phyloP scores from a whole-genome alignment of 2,888 invertebrate genomes.

The Papilio protenor region DNA sequence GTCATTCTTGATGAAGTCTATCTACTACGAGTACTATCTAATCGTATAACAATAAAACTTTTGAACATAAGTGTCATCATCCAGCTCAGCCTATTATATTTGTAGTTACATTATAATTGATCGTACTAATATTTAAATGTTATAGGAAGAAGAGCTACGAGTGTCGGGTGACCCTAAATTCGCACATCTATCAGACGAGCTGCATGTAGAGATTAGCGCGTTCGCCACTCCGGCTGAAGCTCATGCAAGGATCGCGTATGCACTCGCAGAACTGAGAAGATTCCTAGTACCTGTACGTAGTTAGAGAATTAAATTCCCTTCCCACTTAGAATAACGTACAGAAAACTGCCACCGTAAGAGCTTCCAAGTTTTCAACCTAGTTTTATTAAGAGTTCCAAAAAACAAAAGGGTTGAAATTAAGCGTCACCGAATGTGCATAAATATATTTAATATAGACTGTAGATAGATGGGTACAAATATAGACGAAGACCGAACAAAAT shows the following conservation, averaged over 20 bases:
- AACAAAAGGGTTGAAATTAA: too few species aligned
- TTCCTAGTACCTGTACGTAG: slow-evolving; percentile 91
- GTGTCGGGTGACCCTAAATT: slow-evolving; percentile 96
- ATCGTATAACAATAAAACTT: too few species aligned
- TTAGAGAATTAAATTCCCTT: not conserved
- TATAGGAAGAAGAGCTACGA: slow-evolving; percentile 95
- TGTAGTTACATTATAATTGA: not conserved
- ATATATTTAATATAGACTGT: too few species aligned
- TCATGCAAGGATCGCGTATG: slow-evolving; percentile 93
- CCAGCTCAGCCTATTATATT: not conserved
- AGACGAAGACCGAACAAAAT: too few species aligned
- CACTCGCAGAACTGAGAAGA: slow-evolving; percentile 90
- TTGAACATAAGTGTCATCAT: too few species aligned
- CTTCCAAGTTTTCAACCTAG: not conserved
- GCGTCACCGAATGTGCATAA: too few species aligned
- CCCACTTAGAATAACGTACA: not conserved
- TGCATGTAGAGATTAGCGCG: slow-evolving; percentile 96
- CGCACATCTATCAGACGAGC: slow-evolving; percentile 94
- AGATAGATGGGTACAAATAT: too few species aligned
- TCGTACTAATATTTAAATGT: not conserved
- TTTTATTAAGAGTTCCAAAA: too few species aligned
- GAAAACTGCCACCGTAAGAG: not conserved
- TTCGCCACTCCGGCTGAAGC: slow-evolving; percentile 96
- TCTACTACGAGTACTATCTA: too few species aligned
- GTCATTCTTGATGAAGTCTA: too few species aligned